Evolutionary conservation across 2,113 vertebrate species (phyloP), one percentile per base, ranked within the genome.

Genomic region (Chiloscyllium plagiosum): DNA sequence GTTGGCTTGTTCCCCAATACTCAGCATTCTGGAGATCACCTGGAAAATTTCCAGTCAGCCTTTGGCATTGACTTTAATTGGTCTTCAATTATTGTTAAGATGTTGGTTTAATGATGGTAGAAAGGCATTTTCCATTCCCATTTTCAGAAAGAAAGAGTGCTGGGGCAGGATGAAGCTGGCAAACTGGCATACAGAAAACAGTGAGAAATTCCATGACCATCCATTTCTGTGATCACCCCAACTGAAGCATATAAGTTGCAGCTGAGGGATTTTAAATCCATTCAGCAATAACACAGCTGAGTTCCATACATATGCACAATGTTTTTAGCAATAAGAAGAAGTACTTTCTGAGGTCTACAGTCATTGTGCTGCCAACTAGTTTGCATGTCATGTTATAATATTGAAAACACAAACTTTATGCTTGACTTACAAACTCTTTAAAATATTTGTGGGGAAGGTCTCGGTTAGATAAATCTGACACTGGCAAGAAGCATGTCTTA

Each of bases 381-480:
- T 68, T 8, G 10, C 72, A n/a, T 90, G 15, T 2, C 95, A 96
- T 96, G 94, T 96, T 95, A 96, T 96, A 95, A 96, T 47, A 96
- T 96, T 85, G 65, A 96, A 96, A 96, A 96, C n/a, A 96, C 96
- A 94, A 96, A 92, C 97, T 61, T 50, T 96, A 47, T 52, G 96
- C 96, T 96, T 97, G 96, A 97, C 96, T 97, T 96, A 65, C 4
- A 96, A 4, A 33, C 96, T 76, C 24, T 8, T 96, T 96, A 96
- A 96, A 29, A 50, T 83, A 92, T 94, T 95, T 95, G 95, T 96
- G 24, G 95, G 96, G 95, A 96, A 96, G 96, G 26, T 90, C 17
- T 96, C 96, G 96, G 96, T 96, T 97, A 96, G 97, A 96, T 96
- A 96, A 96, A 83, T 96, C 92, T 96, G 96, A 96, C 96, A 96